Conservation (phyloP, 37 sponge, comb jelly and placozoan species). For the Halisarca cf. caerulea region DNA sequence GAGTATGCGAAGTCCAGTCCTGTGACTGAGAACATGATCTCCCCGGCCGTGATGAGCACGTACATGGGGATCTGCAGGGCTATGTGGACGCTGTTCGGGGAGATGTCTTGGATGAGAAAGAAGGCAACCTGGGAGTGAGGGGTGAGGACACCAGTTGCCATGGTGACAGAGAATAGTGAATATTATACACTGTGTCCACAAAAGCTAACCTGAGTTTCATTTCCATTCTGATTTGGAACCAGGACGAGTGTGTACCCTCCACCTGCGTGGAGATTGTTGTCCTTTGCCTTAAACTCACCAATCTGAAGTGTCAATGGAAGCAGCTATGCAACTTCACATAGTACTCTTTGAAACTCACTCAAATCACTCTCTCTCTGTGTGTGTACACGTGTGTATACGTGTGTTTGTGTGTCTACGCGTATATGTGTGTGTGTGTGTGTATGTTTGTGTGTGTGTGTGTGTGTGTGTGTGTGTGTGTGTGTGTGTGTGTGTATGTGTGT, state of each 20-base stretch:
- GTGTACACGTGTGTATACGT: no score
- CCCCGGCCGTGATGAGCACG: slow-evolving; percentile 93
- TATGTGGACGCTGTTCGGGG: slow-evolving; percentile 77
- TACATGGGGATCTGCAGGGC: slow-evolving; percentile 95
- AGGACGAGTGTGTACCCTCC: slow-evolving; percentile 12
- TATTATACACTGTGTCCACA: not conserved
- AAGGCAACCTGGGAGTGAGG: not conserved
- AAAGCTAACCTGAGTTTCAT: not conserved
- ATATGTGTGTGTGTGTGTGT: no score
- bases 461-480: no score
- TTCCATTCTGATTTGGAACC: not conserved
- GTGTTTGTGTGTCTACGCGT: no score
- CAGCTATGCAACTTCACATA: no score
- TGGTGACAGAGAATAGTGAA: not conserved
- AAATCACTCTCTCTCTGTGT: no score
- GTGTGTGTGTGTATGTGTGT: no score
- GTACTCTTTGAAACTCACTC: no score
- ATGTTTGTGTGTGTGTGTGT: no score
- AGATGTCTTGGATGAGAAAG: slow-evolving; percentile 42
- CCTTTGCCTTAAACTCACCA: not conserved
- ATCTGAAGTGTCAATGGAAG: not conserved
- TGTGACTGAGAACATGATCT: slow-evolving; percentile 97
- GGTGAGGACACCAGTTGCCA: not conserved
- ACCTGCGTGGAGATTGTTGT: not conserved
- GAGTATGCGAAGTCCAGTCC: slow-evolving; percentile 99